Evolutionary conservation across 2,888 invertebrate genomes (phyloP), one percentile per base, ranked within the genome.

Genomic region (Linnaemya vulpina): DNA sequence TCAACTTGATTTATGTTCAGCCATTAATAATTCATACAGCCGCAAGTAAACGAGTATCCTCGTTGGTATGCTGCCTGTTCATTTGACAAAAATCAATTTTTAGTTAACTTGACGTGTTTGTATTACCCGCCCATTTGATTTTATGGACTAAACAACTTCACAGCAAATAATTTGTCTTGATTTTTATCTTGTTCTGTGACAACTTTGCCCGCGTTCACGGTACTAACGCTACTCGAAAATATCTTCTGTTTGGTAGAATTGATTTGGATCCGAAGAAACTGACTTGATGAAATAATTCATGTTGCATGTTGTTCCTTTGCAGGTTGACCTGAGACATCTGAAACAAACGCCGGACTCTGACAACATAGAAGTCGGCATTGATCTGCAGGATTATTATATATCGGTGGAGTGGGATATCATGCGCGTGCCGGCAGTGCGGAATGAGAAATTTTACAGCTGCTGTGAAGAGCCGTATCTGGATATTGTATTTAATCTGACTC

Each of bases 391-490:
- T 93, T 98, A 97, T 93, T 98, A 98, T 94, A 97, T 98, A 92
- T 98, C 98, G 90, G 98, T 98, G 83, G 99, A 99, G 93, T 99
- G 99, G 99, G 99, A 99, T 93, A 98, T 97, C 89, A 96, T 99
- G 95, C 95, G 96, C 87, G 98, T 97, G 88, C 97, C 97, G 77
- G 98, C 97, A 55, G 96, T 96, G 87, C 94, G 97, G 88, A 97
- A 97, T 92, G 97, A 97, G 91, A 97, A 97, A 92, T 97, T 96
- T 93, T 98, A 99, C 94, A 97, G 97, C 90, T 99, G 99, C 93
- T 99, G 99, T 93, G 97, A 97, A 92, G 97, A 98, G 93, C 98
- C 98, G 83, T 99, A 97, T 91, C 96, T 97, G 78, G 99, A 99
- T 93, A 98, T 99, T 91, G 98, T 98, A 89, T 99, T 99, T 94